Evolutionary conservation across 2,113 vertebrate species (phyloP), one percentile per base, ranked within the genome.

Genomic region (Podarcis raffonei): DNA sequence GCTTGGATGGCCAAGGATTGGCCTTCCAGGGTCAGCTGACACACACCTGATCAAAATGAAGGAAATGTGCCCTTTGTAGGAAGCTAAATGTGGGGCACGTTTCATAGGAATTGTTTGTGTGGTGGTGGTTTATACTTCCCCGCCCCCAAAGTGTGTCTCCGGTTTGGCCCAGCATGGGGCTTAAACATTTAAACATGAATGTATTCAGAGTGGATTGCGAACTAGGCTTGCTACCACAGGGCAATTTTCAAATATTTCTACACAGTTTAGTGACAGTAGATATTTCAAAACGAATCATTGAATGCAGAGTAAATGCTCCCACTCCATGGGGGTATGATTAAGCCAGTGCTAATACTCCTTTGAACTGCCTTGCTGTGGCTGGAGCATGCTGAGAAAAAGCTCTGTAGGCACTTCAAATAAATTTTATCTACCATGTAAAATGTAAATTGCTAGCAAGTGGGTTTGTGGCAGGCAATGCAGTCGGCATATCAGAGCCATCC

Each of bases 181-280:
- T 37, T 37, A 37, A 37, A 37, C 37, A 37, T 37, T 37, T 37
- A 37, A 37, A 37, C 59, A 62, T 62, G 5, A 20, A 62, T 18
- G 18, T 62, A 62, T 15, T 18, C 59, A 20, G 59, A 62, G 59
- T 62, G 59, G 59, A 20, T 62, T 20, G 59, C 4, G 59, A 39
- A 59, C 72, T 69, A 87, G 66, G 2, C 39, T 76, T 1, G 0
- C 37, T 30, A 16, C 0, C 27, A 82, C 72, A 89, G 74, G 78
- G 39, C 89, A 72, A 92, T 79, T 90, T 92, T 92, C 87, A 86
- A 90, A 95, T 88, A 87, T 87, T 85, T 88, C 6, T n/a, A 22
- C 90, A 39, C 82, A 92, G 91, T 95, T 53, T 88, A 62, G 81
- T 89, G 91, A 80, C 6, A 69, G 5, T 0, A 79, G 71, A 82